A percentile compares a stretch with the other conserved stretches of the same genome.
phyloP scores from a whole-genome alignment of 2,113 vertebrate species.

The Leptocoma aspasia region DNA sequence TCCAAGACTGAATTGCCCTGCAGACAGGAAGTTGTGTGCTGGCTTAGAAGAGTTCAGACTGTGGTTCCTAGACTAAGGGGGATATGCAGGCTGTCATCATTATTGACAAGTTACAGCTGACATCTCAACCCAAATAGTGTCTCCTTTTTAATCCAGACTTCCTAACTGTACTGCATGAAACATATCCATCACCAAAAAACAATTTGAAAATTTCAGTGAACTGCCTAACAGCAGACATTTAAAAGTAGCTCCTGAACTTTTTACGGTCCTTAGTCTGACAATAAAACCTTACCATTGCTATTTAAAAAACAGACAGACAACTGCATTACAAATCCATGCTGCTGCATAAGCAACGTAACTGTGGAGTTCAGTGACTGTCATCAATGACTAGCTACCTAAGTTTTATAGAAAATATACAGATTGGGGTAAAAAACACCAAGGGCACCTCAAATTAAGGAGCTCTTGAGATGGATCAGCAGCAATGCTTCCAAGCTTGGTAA shows the following conservation, averaged over 20 bases:
- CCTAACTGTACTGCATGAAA: background rate
- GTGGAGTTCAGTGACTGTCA: background rate
- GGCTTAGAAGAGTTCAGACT: background rate
- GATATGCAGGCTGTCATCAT: background rate
- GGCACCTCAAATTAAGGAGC: background rate
- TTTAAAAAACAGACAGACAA: background rate
- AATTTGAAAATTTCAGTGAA: background rate
- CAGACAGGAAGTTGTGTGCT: background rate
- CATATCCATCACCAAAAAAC: background rate
- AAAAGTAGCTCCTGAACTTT: background rate
- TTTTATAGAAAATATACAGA: background rate
- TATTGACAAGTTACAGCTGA: constrained; percentile 14
- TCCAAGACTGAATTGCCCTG: background rate
- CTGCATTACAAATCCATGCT: background rate
- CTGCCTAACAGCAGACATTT: background rate
- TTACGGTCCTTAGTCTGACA: background rate
- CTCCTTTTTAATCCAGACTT: constrained; percentile 20
- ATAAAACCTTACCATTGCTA: background rate
- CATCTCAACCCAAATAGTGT: background rate
- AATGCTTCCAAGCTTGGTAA: background rate
- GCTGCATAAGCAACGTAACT: background rate
- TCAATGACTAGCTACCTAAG: background rate
- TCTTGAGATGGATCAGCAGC: background rate
- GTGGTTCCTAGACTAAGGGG: background rate
- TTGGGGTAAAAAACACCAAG: background rate